Base-by-base conservation (phyloP, 2,797 vertebrate species). In the Petrocephalus schoutedeni region DNA sequence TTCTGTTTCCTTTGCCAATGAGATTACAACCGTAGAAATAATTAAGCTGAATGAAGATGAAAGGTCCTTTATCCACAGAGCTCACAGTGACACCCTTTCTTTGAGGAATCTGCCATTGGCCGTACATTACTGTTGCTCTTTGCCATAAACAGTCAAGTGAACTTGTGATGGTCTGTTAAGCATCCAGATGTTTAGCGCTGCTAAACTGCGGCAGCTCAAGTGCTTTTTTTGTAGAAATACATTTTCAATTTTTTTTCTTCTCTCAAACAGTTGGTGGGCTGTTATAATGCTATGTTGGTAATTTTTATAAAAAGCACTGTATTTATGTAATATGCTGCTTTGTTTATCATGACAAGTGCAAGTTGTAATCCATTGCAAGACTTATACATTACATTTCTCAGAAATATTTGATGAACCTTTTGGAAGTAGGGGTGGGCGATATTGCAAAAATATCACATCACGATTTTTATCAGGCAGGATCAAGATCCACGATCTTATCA, bases 1-100 rank as follows among this genome's bases (percentile, higher is more conserved):
- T 83, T 61, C 49, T 59, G 45, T 19, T 53, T 41, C 51, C 51
- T 51, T 67, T 67, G 23, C 59, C 61, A 77, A 56, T 32, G 64
- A 21, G 86, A 87, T 82, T 83, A 59, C n/a, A 9, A 32, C 6
- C 19, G n/a, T n/a, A 57, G 54, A 36, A 32, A n/a, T 87, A 57
- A 51, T 87, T 80, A 51, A 74, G 74, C n/a, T n/a, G 21, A 87
- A 59, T 59, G 74, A 56, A 87, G 56, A 80, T 45, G 53, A 45
- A 87, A 87, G 67, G 32, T 4, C 87, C 36, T 80, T 82, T 82
- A 74, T 49, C n/a, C 54, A 58, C 51, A 19, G 7, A 54, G 58
- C 84, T 57, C 21, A 86, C 16, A 56, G 54, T 59, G 23, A 36
- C 16, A 12, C 53, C 53, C 28, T 57, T 36, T 9, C 28, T 41